Percentiles rank a stretch among this genome's conserved stretches.
phyloP scores from a whole-genome alignment of 2,113 vertebrate species.

The Pygoscelis adeliae region DNA sequence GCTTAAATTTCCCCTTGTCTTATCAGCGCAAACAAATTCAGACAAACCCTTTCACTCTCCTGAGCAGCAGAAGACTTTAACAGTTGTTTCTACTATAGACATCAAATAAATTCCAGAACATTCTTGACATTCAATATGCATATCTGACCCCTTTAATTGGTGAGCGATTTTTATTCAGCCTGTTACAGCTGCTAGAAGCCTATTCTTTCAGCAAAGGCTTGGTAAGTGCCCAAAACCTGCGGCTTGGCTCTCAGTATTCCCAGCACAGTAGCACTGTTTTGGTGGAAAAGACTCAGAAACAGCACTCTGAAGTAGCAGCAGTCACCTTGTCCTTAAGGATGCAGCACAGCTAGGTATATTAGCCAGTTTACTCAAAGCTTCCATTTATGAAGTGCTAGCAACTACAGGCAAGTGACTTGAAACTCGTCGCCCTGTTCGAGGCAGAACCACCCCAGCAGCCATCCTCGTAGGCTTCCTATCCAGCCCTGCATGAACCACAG shows the following conservation, averaged over 20 bases:
- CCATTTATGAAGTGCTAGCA: background rate
- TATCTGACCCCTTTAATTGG: background rate
- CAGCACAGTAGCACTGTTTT: background rate
- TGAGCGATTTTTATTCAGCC: background rate
- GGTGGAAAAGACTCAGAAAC: background rate
- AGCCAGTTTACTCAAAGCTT: background rate
- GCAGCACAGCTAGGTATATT: background rate
- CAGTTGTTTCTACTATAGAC: background rate
- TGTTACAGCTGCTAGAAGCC: background rate
- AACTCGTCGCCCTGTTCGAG: background rate
- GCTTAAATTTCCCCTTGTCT: background rate
- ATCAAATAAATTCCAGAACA: constrained; percentile 1
- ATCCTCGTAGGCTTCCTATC: fast-evolving
- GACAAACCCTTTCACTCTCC: background rate
- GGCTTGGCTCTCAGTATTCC: background rate
- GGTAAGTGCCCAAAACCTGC: background rate
- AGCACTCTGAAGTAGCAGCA: background rate
- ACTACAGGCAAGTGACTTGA: background rate
- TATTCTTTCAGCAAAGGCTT: constrained; percentile 22
- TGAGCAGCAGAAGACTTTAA: background rate
- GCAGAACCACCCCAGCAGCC: background rate
- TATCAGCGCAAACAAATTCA: background rate
- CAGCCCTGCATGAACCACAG: background rate
- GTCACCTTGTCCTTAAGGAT: background rate
- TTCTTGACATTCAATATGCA: background rate